Base-by-base conservation (phyloP, 2,797 vertebrate genomes). In the Hipposideros larvatus region DNA sequence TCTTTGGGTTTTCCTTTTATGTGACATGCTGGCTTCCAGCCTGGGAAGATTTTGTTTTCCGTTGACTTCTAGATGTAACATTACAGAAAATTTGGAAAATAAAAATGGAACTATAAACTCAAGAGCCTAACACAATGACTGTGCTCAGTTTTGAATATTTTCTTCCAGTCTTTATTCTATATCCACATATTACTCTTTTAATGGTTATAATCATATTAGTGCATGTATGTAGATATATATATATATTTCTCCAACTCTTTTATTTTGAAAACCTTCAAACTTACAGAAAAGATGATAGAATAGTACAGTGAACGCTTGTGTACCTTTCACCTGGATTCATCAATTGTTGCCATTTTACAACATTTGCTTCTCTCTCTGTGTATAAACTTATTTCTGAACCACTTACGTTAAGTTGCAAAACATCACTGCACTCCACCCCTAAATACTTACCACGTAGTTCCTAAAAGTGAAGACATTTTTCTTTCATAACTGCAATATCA, bases 31-130 rank as follows among this genome's bases (percentile, higher is more conserved):
- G 51, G 37, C 71, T 88, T 85, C 37, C 13, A 91, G 48, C 53
- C 24, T 51, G 53, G 70, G 4, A 77, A 57, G 28, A n/a, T 71
- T 91, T 88, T 70, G 28, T 95, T 93, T 87, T 74, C 57, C 84
- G 24, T 90, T 93, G 41, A 95, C 37, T 91, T 91, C 37, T 68
- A 90, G 48, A 61, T 84, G 51, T 41, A 83, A 34, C 46, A 74
- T 80, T 80, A 34, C 13, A 68, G 61, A 74, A 87, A 53, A 68
- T 61, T 70, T 77, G 70, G 61, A 70, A 82, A 66, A 74, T 51
- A 37, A 46, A 75, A 71, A 75, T 37, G 22, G 16, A 77, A 55
- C 31, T 22, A 15, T 70, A 84, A 73, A 53, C 41, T 26, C 55
- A n/a, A n/a, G 34, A 88, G 41, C 73, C 28, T 86, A 82, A 91